Evolutionary conservation across 2,797 vertebrate species (phyloP).

Genomic region (Buphagus erythrorhynchus): DNA sequence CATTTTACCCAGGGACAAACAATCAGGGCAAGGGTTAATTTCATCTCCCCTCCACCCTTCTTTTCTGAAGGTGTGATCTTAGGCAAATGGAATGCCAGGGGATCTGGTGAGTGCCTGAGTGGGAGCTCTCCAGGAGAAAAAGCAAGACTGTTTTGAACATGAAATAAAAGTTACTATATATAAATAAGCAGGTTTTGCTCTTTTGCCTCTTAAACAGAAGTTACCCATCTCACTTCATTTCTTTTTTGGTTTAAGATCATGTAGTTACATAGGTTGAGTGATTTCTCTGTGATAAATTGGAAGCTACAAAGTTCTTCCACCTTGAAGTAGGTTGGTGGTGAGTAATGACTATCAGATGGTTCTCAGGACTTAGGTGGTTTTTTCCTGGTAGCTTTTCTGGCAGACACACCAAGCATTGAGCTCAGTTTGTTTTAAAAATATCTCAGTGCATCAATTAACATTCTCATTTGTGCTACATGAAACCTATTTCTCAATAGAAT

Average conservation of each 20-base stretch:
- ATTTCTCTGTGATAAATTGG: neutral
- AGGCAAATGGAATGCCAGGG: conserved; percentile 51
- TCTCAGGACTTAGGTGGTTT: neutral
- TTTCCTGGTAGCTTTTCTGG: conserved; percentile 8
- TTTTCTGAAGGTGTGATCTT: conserved; percentile 54
- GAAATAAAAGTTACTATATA: neutral
- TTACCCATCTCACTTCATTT: neutral
- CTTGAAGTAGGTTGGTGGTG: conserved; percentile 31
- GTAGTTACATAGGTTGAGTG: neutral
- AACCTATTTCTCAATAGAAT: conserved; percentile 26
- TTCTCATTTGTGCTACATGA: conserved; percentile 42
- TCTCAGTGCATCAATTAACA: conserved; percentile 35
- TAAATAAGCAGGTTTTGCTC: neutral
- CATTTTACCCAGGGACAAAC: neutral
- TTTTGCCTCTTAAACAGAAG: neutral
- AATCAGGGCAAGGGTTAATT: conserved; percentile 52
- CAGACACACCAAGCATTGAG: neutral
- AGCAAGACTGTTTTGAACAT: neutral
- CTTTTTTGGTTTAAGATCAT: neutral
- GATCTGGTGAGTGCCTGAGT: neutral
- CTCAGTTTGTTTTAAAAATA: conserved; percentile 48
- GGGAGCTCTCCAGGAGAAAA: neutral
- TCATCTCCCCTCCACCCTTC: conserved; percentile 21
- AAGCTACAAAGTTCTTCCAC: conserved; percentile 1
- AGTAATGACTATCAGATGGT: conserved; percentile 32